Conservation (phyloP, 1,140 invertebrate species). For the Aphelenchoides besseyi region DNA sequence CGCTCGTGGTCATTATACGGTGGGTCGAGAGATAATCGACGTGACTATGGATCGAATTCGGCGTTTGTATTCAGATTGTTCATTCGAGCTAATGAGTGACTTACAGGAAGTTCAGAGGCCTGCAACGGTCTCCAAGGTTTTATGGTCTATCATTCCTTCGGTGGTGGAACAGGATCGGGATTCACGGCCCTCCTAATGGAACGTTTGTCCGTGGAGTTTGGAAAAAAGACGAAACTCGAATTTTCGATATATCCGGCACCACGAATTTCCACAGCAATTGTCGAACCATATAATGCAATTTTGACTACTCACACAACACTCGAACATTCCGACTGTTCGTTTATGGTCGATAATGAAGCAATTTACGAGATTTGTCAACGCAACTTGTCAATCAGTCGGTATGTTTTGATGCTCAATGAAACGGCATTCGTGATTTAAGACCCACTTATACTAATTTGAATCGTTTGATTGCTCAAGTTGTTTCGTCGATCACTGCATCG, state of each 20-base stretch:
- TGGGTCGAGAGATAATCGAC: conserved; percentile 73
- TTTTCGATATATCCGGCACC: conserved; percentile 85
- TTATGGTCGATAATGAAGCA: conserved; percentile 75
- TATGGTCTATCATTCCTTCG: conserved; percentile 84
- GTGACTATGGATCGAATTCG: conserved; percentile 56
- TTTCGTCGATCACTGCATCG: conserved; percentile 82
- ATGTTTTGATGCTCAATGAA: conserved; percentile 18
- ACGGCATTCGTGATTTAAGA: conserved; percentile 48
- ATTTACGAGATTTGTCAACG: conserved; percentile 84
- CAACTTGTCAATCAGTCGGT: conserved; percentile 69
- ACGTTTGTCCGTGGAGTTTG: conserved; percentile 80
- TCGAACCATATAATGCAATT: conserved; percentile 40
- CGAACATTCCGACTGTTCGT: conserved; percentile 61
- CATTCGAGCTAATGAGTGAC: neutral
- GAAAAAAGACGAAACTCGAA: conserved; percentile 82
- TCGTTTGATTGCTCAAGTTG: conserved; percentile 74
- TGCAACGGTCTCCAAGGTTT: conserved; percentile 75
- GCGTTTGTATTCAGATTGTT: conserved; percentile 2
- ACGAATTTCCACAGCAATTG: conserved; percentile 68
- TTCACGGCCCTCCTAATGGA: conserved; percentile 84
- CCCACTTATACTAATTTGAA: conserved; percentile 75
- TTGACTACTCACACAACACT: conserved; percentile 47
- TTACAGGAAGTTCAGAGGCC: conserved; percentile 49
- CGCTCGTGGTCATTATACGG: conserved; percentile 80
- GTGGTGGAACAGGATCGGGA: conserved; percentile 82